Evolutionary conservation across 2,113 vertebrate species (phyloP), one percentile per base, ranked within the genome.

Genomic region (Ivindomyrus marchei): DNA sequence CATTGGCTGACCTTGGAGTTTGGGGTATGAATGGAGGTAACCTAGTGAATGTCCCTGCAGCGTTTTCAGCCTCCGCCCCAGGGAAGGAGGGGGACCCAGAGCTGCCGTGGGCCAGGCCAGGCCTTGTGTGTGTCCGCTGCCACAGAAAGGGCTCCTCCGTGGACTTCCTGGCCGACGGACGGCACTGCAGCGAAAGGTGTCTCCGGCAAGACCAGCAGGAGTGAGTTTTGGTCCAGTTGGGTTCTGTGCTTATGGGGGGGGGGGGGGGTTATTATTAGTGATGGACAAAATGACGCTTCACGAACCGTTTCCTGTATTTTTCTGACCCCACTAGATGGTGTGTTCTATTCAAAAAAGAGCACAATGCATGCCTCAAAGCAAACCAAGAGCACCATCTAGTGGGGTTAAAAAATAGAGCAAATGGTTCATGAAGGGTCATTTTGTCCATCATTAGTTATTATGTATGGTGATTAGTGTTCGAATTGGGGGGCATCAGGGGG

Each of bases 41-140:
- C 80, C 2, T 2, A 39, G 50, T 5, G 1, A 11, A 3, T 85
- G 85, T 85, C 42, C 46, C 52, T 13, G 19, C 84, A 90, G 83
- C 31, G 2, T 90, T 90, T 74, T 39, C 83, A 52, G 56, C 46
- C 91, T 84, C 87, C 90, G 89, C 52, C 91, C 36, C 58, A 85
- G 90, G 90, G 93, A 96, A 62, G 17, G 87, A 85, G 80, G 80
- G 83, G 0, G 36, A 50, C 6, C 36, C 46, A 94, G 94, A 94
- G 89, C 90, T 94, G 39, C 91, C 95, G 42, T 94, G 95, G 88
- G 95, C 94, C 56, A 85, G 90, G 86, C 95, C 95, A 88, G 95
- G 96, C 92, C 95, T 95, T 77, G 96, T 96, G 93, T 97, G 96
- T 94, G 97, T 96, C 92, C 96, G 94, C 93, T 97, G 97, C 91